Percentiles rank a stretch among this genome's conserved stretches.
Evolutionary conservation across 2,113 vertebrate species (phyloP).

Genomic region (Tenebrosternarchus preto): DNA sequence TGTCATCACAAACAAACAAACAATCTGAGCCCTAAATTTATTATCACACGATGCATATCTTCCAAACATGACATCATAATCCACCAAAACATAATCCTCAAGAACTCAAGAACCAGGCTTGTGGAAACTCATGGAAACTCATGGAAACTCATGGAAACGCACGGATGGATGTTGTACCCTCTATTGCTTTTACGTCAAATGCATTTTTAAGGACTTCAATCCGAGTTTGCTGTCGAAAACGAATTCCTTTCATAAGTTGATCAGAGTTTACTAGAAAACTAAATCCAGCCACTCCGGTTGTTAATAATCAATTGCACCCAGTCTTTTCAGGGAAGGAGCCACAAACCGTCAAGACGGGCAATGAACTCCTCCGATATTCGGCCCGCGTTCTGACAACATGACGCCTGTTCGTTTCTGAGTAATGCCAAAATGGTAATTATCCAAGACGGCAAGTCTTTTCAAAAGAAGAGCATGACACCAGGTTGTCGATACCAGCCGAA

Average conservation of each 20-base stretch:
- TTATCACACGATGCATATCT: too few relatives aligned
- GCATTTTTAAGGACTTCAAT: constrained; percentile 1
- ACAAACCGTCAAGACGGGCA: not conserved
- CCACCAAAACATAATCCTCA: too few relatives aligned
- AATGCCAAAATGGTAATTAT: constrained; percentile 47
- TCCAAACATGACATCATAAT: too few relatives aligned
- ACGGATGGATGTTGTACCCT: not conserved
- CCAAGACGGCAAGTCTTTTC: constrained; percentile 7
- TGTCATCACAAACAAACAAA: not conserved
- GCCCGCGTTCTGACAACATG: not conserved
- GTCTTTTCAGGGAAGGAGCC: not conserved
- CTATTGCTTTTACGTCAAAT: too few relatives aligned
- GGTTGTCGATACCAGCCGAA: constrained; percentile 6
- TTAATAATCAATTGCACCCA: not conserved
- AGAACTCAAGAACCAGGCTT: not conserved
- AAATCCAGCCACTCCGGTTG: not conserved
- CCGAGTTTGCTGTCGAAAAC: not conserved
- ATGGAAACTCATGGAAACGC: not conserved
- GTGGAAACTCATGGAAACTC: too few relatives aligned
- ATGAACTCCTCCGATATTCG: constrained; percentile 11
- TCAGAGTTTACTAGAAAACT: not conserved
- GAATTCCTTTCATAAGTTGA: not conserved
- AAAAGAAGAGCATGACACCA: not conserved
- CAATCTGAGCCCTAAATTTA: not conserved
- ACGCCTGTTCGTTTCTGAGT: constrained; percentile 34